Evolutionary conservation across 2,888 invertebrate genomes (phyloP).

Genomic region (Zhuqinia jingwanae): DNA sequence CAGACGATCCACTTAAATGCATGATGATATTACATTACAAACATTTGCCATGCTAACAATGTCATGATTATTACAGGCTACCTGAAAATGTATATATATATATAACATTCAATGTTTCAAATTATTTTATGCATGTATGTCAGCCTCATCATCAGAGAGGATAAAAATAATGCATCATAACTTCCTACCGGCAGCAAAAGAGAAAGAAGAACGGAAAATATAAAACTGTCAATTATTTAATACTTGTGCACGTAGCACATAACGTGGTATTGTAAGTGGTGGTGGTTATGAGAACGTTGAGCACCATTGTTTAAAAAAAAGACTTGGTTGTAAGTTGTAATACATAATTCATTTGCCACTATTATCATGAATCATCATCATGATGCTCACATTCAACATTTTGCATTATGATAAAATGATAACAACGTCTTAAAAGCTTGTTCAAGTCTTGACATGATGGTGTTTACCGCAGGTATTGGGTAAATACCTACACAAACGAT

Average conservation of each 20-base stretch:
- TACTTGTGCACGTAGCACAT: not conserved
- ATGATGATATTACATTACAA: not conserved
- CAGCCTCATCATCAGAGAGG: conserved; percentile 6
- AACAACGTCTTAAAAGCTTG: conserved; percentile 35
- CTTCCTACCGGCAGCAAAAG: conserved; percentile 26
- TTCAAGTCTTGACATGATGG: conserved; percentile 20
- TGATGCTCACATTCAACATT: conserved; percentile 18
- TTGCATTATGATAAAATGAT: not conserved
- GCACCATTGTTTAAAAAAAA: not conserved
- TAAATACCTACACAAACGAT: too few relatives aligned
- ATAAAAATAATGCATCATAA: conserved; percentile 22
- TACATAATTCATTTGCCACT: conserved; percentile 35
- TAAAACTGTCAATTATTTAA: conserved; percentile 54
- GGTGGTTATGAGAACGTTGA: not conserved
- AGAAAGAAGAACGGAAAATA: conserved; percentile 67
- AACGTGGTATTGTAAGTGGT: not conserved
- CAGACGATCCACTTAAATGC: not conserved
- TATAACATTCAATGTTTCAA: not conserved
- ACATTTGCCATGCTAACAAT: not conserved
- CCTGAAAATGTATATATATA: not conserved
- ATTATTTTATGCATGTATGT: conserved; percentile 18
- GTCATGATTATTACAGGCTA: not conserved
- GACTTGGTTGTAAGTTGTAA: not conserved
- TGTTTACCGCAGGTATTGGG: not conserved
- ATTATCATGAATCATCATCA: not conserved